Base-by-base conservation (phyloP, 2,888 invertebrate genomes). In the Agriopis aurantiaria region DNA sequence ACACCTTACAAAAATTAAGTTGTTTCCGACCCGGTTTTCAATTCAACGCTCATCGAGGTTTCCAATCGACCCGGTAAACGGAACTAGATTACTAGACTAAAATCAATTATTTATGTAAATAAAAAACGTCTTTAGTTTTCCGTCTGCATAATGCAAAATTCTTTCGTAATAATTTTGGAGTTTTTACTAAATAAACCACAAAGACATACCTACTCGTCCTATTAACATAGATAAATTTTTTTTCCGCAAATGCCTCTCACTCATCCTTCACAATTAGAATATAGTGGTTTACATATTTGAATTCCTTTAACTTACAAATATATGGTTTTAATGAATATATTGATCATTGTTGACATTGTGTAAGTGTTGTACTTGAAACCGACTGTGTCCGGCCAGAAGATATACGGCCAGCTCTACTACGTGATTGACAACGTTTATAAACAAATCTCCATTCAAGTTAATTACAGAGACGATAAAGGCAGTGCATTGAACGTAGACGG, bases 401-500 rank as follows among this genome's bases (percentile, higher is more conserved):
- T 79, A 78, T 75, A 79, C 77, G 65, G 71, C 64, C 65, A 65
- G 71, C 71, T 72, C 71, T 69, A 75, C 77, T 79, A 80, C 79
- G 80, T 80, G 80, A 82, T 75, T 78, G 69, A 65, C 75, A 77
- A 82, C 76, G 81, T 87, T 82, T 83, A 82, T 82, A 81, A 82
- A 85, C 80, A 83, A 78, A 75, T 76, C 77, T 81, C 75, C 81
- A 82, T 87, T 85, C 78, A 84, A 80, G 77, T 82, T 85, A 84
- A 85, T 86, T 83, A 80, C 78, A 74, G 70, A 76, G 77, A 72
- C 76, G 82, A 85, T 84, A 85, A 85, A 73, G 76, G 72, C 75
- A 65, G 84, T 82, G 79, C 84, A 80, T 83, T 85, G 82, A 84
- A 84, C 83, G 82, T 74, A 77, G 79, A 75, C 71, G 72, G 75